Evolutionary conservation across 1,140 invertebrate genomes (phyloP).

Genomic region (Lepidurus apus): DNA sequence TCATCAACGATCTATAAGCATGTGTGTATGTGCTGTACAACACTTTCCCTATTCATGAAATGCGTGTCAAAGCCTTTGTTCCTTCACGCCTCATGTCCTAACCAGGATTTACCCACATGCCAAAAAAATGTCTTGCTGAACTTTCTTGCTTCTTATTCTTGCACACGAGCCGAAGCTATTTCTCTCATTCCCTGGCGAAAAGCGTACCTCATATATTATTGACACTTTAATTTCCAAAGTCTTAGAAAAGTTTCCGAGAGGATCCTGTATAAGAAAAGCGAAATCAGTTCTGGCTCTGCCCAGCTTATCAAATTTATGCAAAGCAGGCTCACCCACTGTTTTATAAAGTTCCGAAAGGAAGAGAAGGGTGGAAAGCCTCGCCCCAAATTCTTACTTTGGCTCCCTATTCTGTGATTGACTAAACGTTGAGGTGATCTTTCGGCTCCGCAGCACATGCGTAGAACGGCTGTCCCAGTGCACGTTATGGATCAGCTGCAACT

Average conservation of each 20-base stretch:
- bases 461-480: neutral
- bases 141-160: neutral
- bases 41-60: neutral
- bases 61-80: neutral
- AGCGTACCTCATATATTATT: neutral
- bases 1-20: neutral
- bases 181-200: neutral
- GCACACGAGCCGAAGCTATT: neutral
- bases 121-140: neutral
- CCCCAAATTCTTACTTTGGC: neutral
- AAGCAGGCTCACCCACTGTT: neutral
- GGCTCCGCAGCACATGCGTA: neutral
- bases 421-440: neutral
- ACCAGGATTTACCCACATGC: neutral
- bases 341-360: neutral
- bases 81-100: neutral
- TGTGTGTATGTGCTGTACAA: neutral
- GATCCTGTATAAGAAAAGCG: neutral
- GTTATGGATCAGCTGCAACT: conserved; percentile 6
- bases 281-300: neutral
- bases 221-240: neutral
- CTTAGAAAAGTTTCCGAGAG: neutral
- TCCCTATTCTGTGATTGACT: neutral
- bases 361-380: neutral
- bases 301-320: conserved; percentile 15